Evolutionary conservation across 1,140 invertebrate species (phyloP).

Genomic region (Drosophila willistoni): DNA sequence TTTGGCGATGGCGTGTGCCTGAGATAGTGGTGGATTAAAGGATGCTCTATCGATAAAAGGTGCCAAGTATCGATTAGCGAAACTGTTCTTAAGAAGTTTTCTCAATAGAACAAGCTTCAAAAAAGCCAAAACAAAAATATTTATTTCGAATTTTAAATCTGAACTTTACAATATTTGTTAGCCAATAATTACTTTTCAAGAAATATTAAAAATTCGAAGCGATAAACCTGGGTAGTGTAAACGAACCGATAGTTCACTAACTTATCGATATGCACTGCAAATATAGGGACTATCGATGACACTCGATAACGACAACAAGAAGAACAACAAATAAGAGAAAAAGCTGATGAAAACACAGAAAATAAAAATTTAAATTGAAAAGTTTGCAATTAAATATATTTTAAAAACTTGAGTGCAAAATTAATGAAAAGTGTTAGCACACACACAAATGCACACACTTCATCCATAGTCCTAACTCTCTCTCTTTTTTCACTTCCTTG

Average conservation of each 20-base stretch:
- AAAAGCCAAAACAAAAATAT: no score
- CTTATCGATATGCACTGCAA: neutral
- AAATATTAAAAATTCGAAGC: no score
- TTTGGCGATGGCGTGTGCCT: neutral
- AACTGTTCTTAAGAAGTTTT: no score
- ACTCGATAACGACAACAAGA: slow-evolving; percentile 3
- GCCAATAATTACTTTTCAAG: no score
- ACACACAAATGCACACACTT: slow-evolving; percentile 2
- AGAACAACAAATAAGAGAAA: slow-evolving; percentile 3
- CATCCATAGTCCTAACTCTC: neutral
- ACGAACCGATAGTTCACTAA: neutral
- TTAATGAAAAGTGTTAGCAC: neutral
- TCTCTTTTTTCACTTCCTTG: neutral
- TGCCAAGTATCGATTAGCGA: no score
- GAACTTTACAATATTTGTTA: no score
- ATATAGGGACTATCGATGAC: neutral
- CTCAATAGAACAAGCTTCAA: no score
- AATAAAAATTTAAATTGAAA: neutral
- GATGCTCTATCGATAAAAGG: neutral
- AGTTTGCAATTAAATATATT: neutral
- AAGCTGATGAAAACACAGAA: slow-evolving; percentile 4
- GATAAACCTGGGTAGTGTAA: neutral
- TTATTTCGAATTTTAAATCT: neutral
- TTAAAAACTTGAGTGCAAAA: neutral
- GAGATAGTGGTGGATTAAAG: neutral